These are phyloP conservation scores for Mythimna ferrago DNA, from an alignment of 2,888 invertebrate species.

Conservation along the genomic window DNA sequence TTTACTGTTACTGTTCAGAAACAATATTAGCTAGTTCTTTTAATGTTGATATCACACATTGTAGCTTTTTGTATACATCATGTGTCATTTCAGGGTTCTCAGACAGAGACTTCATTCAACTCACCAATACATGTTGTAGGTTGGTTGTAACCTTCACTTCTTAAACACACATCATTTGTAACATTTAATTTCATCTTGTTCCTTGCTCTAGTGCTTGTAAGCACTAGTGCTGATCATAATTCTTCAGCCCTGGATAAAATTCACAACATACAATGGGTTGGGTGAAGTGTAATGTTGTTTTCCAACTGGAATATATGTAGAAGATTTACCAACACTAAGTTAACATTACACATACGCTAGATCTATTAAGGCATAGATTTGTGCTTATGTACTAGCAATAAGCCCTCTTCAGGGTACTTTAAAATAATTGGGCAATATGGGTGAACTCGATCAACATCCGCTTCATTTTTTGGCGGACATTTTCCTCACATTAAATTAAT, in stretches of 20 bases:
- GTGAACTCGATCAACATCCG: not conserved
- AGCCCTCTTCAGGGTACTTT: not conserved
- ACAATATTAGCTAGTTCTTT: conserved; percentile 1
- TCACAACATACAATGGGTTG: not conserved
- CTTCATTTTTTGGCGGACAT: no score
- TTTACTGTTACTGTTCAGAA: not conserved
- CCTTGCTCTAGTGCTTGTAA: not conserved
- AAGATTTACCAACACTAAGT: no score
- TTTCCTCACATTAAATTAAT: conserved; percentile 12
- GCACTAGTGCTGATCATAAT: not conserved
- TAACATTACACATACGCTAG: no score
- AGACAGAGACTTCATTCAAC: conserved; percentile 21
- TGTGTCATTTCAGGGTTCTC: conserved; percentile 14
- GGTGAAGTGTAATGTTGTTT: no score
- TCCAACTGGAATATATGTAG: no score
- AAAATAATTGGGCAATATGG: not conserved
- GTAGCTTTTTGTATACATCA: conserved; percentile 8
- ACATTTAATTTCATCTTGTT: not conserved
- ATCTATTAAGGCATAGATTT: not conserved
- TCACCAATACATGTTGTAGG: not conserved
- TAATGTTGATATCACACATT: not conserved
- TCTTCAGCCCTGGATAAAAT: not conserved
- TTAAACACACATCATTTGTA: not conserved
- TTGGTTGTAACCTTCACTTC: conserved; percentile 31
- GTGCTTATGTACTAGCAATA: not conserved